Base-by-base conservation (phyloP, 2,113 vertebrate species). In the Hippocampus abdominalis region DNA sequence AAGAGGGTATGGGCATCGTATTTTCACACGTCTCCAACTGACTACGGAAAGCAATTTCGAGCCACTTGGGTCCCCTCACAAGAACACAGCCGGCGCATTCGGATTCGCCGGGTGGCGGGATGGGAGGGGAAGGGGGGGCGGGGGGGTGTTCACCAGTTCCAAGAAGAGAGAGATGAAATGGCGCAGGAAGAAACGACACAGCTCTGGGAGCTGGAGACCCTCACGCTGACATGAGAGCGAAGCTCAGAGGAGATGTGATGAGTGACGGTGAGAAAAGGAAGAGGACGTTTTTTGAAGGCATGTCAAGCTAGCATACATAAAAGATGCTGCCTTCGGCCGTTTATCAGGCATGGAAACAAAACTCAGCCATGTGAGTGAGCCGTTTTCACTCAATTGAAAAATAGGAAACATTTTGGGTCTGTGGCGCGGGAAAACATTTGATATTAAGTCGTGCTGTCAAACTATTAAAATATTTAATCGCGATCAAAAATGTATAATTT, bases 21-120 rank as follows among this genome's bases (percentile, higher is more conserved):
- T 32, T 60, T 32, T 60, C 75, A 74, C 74, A 82, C 69, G 13
- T 67, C n/a, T 9, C 54, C 73, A 77, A 68, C 8, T 49, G 64
- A 85, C 76, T 75, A 72, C 71, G 72, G 64, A 83, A 78, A 71
- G 18, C 75, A 68, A 66, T 84, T 88, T 76, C 68, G 71, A 81
- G 62, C 78, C 81, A 62, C 29, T 18, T 3, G 27, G 2, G 25
- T 60, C 57, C 27, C 32, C 16, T 60, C 27, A 20, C 57, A 60
- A 60, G 57, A 32, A 60, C 18, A 42, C 61, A 63, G 36, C 21
- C 16, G 36, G 36, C 59, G 29, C 29, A 18, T 36, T 61, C 29
- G 15, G 15, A 8, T 15, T 61, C 29, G 16, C 59, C 59, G 4
- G 25, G n/a, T n/a, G 53, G 5, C 2, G 32, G 32, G n/a, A n/a